A percentile compares a stretch with the other conserved stretches of the same genome.
phyloP scores from a whole-genome alignment of 2,797 vertebrate genomes.

The Thripadectes ignobilis region DNA sequence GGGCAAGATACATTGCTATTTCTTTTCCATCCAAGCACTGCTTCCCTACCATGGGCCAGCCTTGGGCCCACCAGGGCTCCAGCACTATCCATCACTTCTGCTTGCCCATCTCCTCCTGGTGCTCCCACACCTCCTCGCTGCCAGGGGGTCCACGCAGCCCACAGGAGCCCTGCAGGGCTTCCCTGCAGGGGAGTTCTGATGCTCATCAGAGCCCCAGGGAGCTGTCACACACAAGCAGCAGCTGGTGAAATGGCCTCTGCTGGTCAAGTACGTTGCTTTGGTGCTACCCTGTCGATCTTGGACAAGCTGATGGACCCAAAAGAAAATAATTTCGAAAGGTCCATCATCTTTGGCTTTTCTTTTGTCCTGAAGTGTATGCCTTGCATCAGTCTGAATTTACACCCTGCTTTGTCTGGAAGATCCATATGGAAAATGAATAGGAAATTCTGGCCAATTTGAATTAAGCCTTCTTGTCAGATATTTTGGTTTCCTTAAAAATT shows the following conservation, averaged over 20 bases:
- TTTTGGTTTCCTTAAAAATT: not conserved
- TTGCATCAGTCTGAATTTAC: not conserved
- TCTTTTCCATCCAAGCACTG: not conserved
- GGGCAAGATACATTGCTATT: rapidly evolving
- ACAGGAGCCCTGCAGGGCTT: not conserved
- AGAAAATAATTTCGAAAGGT: not conserved
- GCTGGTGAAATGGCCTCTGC: not conserved
- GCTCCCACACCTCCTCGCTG: not conserved
- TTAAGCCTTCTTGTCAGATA: not conserved
- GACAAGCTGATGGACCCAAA: not conserved
- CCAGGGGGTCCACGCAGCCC: not conserved
- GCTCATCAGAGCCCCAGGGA: not conserved
- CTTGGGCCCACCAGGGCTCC: not conserved
- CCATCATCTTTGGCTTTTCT: not conserved
- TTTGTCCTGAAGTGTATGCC: not conserved
- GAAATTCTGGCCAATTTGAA: not conserved
- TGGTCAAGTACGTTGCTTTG: not conserved
- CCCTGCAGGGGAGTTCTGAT: not conserved
- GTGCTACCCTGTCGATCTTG: not conserved
- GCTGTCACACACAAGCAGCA: not conserved
- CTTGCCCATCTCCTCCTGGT: not conserved
- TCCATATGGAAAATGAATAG: not conserved
- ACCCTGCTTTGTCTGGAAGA: not conserved
- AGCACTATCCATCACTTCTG: not conserved
- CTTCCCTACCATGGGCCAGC: not conserved